A percentile compares a stretch with the other conserved stretches of the same genome.
Conservation (phyloP, 2,797 vertebrate species). For the Centroberyx gerrardi region DNA sequence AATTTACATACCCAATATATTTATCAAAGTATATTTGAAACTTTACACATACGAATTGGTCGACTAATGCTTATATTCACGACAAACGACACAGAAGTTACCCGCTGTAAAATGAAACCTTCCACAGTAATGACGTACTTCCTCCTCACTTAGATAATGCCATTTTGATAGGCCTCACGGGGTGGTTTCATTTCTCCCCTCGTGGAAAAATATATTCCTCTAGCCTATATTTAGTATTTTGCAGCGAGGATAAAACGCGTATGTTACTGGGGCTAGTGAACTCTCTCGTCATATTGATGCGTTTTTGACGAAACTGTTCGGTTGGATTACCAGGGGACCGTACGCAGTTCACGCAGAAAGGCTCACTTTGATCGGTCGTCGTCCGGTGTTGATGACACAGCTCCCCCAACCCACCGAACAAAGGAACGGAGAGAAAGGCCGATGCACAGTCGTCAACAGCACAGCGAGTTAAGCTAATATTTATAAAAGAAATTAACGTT, state of each 20-base stretch:
- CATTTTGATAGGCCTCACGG: conserved; percentile 73
- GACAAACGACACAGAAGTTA: not conserved
- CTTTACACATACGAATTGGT: fast-evolving
- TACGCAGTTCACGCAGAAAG: conserved; percentile 50
- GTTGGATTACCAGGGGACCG: not conserved
- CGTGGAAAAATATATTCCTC: conserved; percentile 44
- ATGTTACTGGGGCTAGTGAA: not conserved
- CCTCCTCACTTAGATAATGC: conserved; percentile 69
- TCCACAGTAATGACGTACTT: conserved; percentile 76
- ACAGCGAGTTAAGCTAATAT: not conserved
- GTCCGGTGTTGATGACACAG: conserved; percentile 72
- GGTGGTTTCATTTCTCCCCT: conserved; percentile 46
- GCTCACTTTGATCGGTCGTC: conserved; percentile 46
- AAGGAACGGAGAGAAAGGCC: conserved; percentile 71
- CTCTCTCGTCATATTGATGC: not conserved
- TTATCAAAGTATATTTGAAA: not conserved
- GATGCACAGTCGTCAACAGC: not conserved
- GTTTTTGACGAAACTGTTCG: not conserved
- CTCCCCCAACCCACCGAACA: conserved; percentile 71
- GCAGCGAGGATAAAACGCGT: not conserved
- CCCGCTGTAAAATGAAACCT: conserved; percentile 29
- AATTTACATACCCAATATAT: not conserved
- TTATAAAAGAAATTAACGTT: not conserved
- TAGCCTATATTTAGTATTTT: not conserved
- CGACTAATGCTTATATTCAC: fast-evolving